Percentiles rank a stretch among this genome's conserved stretches.
Conservation (phyloP, 2,888 invertebrate genomes). For the Andrena fulva region DNA sequence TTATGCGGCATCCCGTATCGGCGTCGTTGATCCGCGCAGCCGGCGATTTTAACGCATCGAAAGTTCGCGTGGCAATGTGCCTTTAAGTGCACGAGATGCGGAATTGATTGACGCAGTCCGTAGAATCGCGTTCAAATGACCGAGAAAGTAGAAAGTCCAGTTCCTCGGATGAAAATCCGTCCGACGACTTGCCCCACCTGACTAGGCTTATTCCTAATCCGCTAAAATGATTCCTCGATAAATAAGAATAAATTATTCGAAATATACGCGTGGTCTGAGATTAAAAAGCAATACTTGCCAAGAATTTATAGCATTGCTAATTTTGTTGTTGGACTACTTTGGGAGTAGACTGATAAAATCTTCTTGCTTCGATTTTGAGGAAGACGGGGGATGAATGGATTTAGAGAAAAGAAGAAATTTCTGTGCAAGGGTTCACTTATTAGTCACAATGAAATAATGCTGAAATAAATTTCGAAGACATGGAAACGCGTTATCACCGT, state of each 20-base stretch:
- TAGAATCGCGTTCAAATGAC: neutral
- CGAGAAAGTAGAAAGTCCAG: slow-evolving; percentile 14
- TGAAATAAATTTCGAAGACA: neutral
- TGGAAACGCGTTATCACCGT: neutral
- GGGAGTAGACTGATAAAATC: no score
- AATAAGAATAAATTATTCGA: neutral
- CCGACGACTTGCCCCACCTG: no score
- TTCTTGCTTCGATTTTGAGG: no score
- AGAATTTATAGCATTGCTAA: no score
- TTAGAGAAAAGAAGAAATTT: no score
- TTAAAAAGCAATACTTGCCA: no score
- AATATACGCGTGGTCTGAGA: no score
- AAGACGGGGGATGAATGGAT: no score
- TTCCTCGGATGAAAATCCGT: neutral
- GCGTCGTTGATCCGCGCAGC: slow-evolving; percentile 10
- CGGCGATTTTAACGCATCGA: slow-evolving; percentile 27
- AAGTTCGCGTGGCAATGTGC: neutral
- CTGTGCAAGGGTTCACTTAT: no score
- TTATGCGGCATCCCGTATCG: slow-evolving; percentile 18
- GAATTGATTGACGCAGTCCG: neutral
- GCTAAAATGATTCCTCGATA: neutral
- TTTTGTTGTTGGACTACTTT: no score
- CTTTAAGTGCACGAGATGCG: neutral
- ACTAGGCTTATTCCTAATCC: neutral
- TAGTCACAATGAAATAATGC: neutral